Percentiles rank a stretch among this genome's conserved stretches.
phyloP scores from a whole-genome alignment of 2,797 vertebrate genomes.

The Anabas testudineus region DNA sequence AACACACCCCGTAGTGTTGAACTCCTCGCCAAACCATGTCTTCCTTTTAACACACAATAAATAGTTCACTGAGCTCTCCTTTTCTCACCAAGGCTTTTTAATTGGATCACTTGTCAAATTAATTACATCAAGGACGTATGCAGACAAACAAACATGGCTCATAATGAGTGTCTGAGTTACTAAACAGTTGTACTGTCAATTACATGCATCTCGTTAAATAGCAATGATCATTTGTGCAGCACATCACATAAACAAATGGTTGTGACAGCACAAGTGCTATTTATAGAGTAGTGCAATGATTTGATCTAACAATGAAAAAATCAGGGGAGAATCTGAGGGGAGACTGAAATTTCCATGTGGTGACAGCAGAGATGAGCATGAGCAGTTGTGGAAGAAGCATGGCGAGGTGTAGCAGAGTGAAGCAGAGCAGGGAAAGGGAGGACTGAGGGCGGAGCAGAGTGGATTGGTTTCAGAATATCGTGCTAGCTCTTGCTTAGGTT shows the following conservation, averaged over 20 bases:
- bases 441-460: too few relatives aligned
- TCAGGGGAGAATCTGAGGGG: too few relatives aligned
- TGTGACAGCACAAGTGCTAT: conserved; percentile 36
- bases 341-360: conserved; percentile 18
- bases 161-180: conserved; percentile 53
- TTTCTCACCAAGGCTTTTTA: conserved; percentile 23
- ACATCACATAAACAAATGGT: conserved; percentile 33
- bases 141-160: conserved; percentile 55
- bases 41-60: neutral
- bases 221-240: conserved; percentile 51
- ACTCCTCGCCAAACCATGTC: neutral
- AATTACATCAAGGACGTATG: conserved; percentile 55
- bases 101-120: conserved; percentile 62
- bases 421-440: too few relatives aligned
- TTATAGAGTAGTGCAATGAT: conserved; percentile 24
- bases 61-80: conserved; percentile 9
- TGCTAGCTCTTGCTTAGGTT: too few relatives aligned
- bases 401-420: too few relatives aligned
- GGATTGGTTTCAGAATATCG: too few relatives aligned
- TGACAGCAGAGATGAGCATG: conserved; percentile 1
- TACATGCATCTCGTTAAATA: conserved; percentile 59
- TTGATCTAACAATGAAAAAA: too few relatives aligned
- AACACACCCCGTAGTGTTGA: neutral
- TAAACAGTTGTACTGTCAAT: conserved; percentile 61
- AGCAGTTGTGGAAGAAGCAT: neutral